These are phyloP conservation scores for Teinopalpus imperialis DNA, from an alignment of 2,888 invertebrate genomes.

Conservation along the genomic window DNA sequence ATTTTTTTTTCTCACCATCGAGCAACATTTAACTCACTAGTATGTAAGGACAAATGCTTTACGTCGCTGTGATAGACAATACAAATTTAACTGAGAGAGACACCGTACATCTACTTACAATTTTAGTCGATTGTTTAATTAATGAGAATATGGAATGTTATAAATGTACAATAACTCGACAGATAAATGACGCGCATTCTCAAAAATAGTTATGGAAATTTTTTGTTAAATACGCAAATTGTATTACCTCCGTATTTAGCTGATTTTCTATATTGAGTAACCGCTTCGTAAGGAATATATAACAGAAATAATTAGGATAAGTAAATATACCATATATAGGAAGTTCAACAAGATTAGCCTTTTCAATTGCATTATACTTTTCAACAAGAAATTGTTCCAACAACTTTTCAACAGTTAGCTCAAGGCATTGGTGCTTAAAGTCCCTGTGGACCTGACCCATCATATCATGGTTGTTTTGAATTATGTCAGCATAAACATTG, in stretches of 20 bases:
- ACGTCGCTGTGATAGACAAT: slow-evolving; percentile 79
- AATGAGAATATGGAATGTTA: slow-evolving; percentile 44
- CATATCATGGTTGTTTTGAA: slow-evolving; percentile 94
- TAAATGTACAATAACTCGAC: too few species aligned
- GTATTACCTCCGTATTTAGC: too few species aligned
- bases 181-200: slow-evolving; percentile 59
- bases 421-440: slow-evolving; percentile 94
- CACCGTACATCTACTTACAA: slow-evolving; percentile 64
- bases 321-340: too few species aligned
- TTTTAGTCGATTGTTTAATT: slow-evolving; percentile 45
- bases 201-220: slow-evolving; percentile 39
- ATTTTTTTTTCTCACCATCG: too few species aligned
- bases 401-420: slow-evolving; percentile 95
- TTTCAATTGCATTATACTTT: slow-evolving; percentile 96
- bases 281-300: too few species aligned
- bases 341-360: slow-evolving; percentile 88
- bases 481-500: slow-evolving; percentile 91
- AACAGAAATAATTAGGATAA: too few species aligned
- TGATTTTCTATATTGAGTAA: too few species aligned
- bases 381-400: slow-evolving; percentile 95
- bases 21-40: slow-evolving; percentile 77
- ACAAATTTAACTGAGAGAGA: slow-evolving; percentile 69
- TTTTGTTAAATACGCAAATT: slow-evolving; percentile 12
- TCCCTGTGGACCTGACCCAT: slow-evolving; percentile 97
- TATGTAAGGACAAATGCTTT: slow-evolving; percentile 81